Percentiles rank a stretch among this genome's conserved stretches.
Evolutionary conservation across 1,140 invertebrate species (phyloP).

Genomic region (Pararge aegeria): DNA sequence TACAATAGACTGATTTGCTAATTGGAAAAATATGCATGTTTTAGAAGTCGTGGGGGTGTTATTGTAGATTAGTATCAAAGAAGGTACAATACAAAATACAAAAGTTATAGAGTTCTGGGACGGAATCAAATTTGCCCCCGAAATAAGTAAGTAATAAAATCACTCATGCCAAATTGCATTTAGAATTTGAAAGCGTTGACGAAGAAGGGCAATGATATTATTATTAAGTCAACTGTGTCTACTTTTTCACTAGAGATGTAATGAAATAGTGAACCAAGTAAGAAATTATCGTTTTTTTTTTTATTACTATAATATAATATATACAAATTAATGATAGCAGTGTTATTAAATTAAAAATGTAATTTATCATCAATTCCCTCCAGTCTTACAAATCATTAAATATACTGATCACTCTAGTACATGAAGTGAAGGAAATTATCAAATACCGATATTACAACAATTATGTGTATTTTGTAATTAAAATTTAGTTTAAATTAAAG

Average conservation of each 20-base stretch:
- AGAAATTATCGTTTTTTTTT: neutral
- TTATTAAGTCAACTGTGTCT: conserved; percentile 40
- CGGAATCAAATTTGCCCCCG: conserved; percentile 12
- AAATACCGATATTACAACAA: too few relatives aligned
- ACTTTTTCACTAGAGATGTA: conserved; percentile 6
- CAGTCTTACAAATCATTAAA: too few relatives aligned
- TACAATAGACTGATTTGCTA: too few relatives aligned
- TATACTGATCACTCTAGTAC: too few relatives aligned
- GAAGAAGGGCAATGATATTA: conserved; percentile 45
- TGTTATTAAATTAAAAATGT: neutral
- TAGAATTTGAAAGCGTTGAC: conserved; percentile 46
- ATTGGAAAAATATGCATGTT: too few relatives aligned
- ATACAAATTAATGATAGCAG: neutral
- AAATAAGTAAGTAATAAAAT: conserved; percentile 28
- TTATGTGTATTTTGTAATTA: too few relatives aligned
- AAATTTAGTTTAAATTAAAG: too few relatives aligned
- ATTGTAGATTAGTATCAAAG: too few relatives aligned
- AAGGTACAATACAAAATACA: neutral
- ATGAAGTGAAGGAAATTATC: too few relatives aligned
- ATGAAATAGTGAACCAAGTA: neutral
- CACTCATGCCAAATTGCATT: conserved; percentile 30
- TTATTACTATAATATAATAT: too few relatives aligned
- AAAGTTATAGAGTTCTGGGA: neutral
- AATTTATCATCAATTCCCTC: too few relatives aligned
- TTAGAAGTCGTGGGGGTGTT: too few relatives aligned